Evolutionary conservation across 1,140 invertebrate species (phyloP).

Genomic region (Globodera rostochiensis): DNA sequence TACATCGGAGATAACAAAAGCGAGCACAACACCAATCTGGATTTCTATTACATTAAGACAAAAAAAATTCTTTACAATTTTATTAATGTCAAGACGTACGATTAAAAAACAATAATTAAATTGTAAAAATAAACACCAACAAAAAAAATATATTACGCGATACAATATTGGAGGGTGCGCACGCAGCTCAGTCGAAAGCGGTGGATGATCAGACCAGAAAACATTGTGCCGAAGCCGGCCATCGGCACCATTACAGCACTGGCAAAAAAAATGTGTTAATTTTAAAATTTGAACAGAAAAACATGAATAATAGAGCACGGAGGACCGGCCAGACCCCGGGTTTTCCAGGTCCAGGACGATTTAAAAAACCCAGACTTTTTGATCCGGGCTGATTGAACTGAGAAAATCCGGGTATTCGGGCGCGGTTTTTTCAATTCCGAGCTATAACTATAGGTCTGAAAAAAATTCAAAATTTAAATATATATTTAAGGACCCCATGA

Average conservation of each 20-base stretch:
- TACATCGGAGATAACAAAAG: constrained; percentile 63
- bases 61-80: no score
- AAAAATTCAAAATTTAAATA: constrained; percentile 3
- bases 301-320: no score
- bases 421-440: no score
- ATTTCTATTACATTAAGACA: neutral
- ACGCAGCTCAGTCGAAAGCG: constrained; percentile 61
- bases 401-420: no score
- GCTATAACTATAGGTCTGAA: neutral
- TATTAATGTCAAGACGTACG: no score
- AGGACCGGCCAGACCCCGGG: no score
- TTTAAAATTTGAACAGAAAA: no score
- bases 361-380: no score
- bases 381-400: no score
- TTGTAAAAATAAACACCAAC: no score
- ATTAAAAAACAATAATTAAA: no score
- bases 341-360: no score
- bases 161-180: constrained; percentile 61
- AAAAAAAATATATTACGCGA: constrained; percentile 21
- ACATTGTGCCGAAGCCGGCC: constrained; percentile 64
- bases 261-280: neutral
- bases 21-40: constrained; percentile 52
- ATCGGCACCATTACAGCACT: constrained; percentile 47
- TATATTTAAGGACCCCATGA: constrained; percentile 50
- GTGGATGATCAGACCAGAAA: constrained; percentile 61